phyloP scores from a whole-genome alignment of 2,797 vertebrate species.

The Chloroceryle amazona region DNA sequence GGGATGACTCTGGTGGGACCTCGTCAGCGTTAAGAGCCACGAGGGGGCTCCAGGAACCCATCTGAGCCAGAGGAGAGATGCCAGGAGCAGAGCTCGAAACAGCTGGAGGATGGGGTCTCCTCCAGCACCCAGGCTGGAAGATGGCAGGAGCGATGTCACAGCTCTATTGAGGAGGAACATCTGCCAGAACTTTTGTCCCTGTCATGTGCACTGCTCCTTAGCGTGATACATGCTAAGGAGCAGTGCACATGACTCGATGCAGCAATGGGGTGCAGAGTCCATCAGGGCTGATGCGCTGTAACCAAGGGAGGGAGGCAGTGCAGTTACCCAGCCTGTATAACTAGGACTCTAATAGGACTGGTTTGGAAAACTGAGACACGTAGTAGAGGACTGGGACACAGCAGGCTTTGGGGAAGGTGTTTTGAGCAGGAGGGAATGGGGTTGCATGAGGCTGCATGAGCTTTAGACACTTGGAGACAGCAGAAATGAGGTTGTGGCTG shows the following conservation, averaged over 20 bases:
- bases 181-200: not conserved
- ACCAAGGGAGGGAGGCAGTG: not conserved
- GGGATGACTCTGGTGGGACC: not conserved
- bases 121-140: not conserved
- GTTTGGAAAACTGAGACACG: not conserved
- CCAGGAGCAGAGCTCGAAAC: not conserved
- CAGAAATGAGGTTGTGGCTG: not conserved
- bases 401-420: not conserved
- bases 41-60: conserved; percentile 67
- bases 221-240: not conserved
- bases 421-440: not conserved
- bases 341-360: not conserved
- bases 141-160: not conserved
- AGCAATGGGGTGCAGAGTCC: not conserved
- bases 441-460: not conserved
- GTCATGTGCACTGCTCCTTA: no score
- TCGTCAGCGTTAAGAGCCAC: not conserved
- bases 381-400: not conserved
- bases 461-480: not conserved
- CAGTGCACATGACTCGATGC: rapidly evolving
- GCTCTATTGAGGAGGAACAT: not conserved
- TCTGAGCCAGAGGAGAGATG: not conserved
- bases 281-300: not conserved
- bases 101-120: not conserved
- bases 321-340: not conserved